Percentiles rank a stretch among this genome's conserved stretches.
Conservation (phyloP, 2,888 invertebrate species). For the Microctonus aethiopoides region DNA sequence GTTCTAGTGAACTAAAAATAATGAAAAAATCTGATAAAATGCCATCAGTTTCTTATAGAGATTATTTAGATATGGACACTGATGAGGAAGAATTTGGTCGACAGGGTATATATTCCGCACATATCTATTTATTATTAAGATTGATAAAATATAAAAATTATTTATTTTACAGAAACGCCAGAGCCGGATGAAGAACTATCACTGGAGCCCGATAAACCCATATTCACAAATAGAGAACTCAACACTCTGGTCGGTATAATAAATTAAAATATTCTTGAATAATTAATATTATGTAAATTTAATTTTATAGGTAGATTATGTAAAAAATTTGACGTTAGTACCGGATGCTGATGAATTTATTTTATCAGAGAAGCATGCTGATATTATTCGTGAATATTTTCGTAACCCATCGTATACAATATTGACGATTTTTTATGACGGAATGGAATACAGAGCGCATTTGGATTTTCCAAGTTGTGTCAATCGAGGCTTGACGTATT, state of each 20-base stretch:
- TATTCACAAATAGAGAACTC: slow-evolving; percentile 75
- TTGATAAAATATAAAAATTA: neutral
- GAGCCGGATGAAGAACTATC: slow-evolving; percentile 65
- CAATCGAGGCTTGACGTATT: slow-evolving; percentile 76
- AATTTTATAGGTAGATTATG: slow-evolving; percentile 60
- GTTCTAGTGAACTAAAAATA: slow-evolving; percentile 34
- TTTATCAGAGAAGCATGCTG: slow-evolving; percentile 76
- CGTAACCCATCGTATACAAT: slow-evolving; percentile 71
- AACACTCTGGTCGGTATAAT: slow-evolving; percentile 67
- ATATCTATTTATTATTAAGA: neutral
- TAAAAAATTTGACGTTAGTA: slow-evolving; percentile 78
- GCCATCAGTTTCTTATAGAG: slow-evolving; percentile 49
- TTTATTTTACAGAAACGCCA: slow-evolving; percentile 54
- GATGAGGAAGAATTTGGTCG: slow-evolving; percentile 63
- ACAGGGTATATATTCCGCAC: slow-evolving; percentile 51
- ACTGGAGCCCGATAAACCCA: slow-evolving; percentile 70
- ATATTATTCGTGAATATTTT: slow-evolving; percentile 75
- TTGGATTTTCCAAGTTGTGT: slow-evolving; percentile 73
- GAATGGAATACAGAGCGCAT: slow-evolving; percentile 69
- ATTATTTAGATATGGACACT: slow-evolving; percentile 63
- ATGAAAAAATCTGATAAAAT: slow-evolving; percentile 50
- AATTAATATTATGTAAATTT: no score
- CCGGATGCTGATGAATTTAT: slow-evolving; percentile 79
- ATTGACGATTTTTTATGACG: slow-evolving; percentile 75
- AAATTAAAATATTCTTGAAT: neutral